A percentile compares a stretch with the other conserved stretches of the same genome.
Evolutionary conservation across 2,797 vertebrate species (phyloP).

Genomic region (Cyprinella venusta): DNA sequence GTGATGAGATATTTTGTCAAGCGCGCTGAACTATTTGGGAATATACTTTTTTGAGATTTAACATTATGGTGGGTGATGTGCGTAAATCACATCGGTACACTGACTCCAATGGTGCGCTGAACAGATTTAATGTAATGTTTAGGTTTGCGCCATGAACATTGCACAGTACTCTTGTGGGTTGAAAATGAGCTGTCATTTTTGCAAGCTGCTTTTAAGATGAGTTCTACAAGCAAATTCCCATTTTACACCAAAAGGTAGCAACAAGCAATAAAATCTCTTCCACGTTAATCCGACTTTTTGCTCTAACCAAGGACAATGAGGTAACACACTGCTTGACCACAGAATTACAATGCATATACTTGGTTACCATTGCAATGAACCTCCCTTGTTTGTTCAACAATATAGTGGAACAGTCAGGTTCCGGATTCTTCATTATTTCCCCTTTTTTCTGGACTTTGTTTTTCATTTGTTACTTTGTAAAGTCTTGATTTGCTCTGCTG

Average conservation of each 20-base stretch:
- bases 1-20: slow-evolving; percentile 35
- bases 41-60: background rate
- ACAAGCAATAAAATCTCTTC: background rate
- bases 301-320: no score
- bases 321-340: background rate
- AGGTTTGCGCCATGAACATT: background rate
- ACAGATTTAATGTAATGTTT: slow-evolving; percentile 14
- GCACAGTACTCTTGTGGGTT: background rate
- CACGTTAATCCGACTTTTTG: background rate
- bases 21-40: background rate
- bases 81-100: background rate
- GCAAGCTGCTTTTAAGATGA: slow-evolving; percentile 18
- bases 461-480: no score
- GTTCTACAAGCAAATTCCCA: background rate
- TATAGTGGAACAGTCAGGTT: background rate
- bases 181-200: background rate
- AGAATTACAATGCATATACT: background rate
- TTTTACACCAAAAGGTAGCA: background rate
- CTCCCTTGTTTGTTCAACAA: background rate
- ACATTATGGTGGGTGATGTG: slow-evolving; percentile 24
- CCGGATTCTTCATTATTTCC: background rate
- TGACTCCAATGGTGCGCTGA: background rate
- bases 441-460: no score
- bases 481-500: no score
- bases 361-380: background rate